Conservation (phyloP, 2,797 vertebrate species). For the Eulemur rubriventer region DNA sequence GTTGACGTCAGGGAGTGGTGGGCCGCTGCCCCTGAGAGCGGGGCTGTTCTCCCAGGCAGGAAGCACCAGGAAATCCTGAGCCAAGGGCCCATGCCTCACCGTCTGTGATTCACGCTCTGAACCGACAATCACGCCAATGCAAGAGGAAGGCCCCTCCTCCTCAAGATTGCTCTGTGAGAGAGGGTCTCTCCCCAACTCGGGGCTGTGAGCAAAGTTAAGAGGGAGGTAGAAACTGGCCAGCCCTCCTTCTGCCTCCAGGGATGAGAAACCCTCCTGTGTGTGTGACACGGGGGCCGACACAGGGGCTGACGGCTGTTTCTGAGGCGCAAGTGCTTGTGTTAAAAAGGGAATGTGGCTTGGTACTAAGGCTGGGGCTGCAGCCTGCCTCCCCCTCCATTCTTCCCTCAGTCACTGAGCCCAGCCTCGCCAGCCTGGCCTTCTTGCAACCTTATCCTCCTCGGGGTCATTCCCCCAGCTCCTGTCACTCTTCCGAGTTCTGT, state of each 20-base stretch:
- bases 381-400: background rate
- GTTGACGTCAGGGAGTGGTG: constrained; percentile 69
- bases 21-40: background rate
- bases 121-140: background rate
- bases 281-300: accelerated
- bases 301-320: background rate
- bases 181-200: background rate
- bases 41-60: constrained; percentile 48
- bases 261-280: background rate
- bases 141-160: background rate
- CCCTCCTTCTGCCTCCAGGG: background rate
- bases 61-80: constrained; percentile 77
- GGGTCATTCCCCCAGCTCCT: no score
- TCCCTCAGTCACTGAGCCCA: background rate
- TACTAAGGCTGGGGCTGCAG: background rate
- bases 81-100: background rate
- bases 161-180: background rate
- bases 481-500: background rate
- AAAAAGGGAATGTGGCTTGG: accelerated
- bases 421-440: background rate
- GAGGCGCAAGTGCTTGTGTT: background rate
- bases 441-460: background rate
- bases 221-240: no score
- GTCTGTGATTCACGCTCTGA: constrained; percentile 64
- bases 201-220: background rate